Evolutionary conservation across 2,888 invertebrate species (phyloP).

Genomic region (Halictus ligatus): DNA sequence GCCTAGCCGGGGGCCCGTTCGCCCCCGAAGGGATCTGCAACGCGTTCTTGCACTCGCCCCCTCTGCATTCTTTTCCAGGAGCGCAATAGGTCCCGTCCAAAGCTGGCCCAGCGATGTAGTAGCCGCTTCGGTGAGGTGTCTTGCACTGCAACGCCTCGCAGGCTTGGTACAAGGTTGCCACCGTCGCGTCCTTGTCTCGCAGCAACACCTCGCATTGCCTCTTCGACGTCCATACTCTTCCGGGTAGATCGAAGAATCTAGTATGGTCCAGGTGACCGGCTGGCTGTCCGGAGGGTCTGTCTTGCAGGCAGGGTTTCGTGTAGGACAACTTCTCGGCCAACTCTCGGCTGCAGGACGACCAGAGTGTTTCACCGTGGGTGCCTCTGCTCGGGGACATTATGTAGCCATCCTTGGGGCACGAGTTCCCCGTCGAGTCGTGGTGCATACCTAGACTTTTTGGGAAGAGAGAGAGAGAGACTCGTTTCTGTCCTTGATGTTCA

Average conservation of each 20-base stretch:
- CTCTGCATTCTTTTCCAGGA: conserved; percentile 85
- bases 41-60: conserved; percentile 76
- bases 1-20: conserved; percentile 75
- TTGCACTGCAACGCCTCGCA: conserved; percentile 90
- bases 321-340: conserved; percentile 85
- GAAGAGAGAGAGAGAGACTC: too few species aligned
- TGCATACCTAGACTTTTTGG: conserved; percentile 90
- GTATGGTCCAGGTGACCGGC: conserved; percentile 86
- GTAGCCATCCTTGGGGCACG: conserved; percentile 91
- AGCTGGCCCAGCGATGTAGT: conserved; percentile 93
- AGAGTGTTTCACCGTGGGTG: conserved; percentile 90
- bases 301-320: conserved; percentile 86
- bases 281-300: conserved; percentile 84
- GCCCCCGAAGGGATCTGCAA: conserved; percentile 46
- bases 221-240: conserved; percentile 89
- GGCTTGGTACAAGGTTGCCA: conserved; percentile 83
- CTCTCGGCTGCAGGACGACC: conserved; percentile 91
- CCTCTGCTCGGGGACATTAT: conserved; percentile 94
- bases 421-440: conserved; percentile 90
- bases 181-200: conserved; percentile 88
- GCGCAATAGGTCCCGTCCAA: conserved; percentile 92
- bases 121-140: conserved; percentile 90
- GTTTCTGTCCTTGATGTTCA: too few species aligned
- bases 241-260: conserved; percentile 88
- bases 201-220: conserved; percentile 91